Percentiles rank a stretch among this genome's conserved stretches.
phyloP scores from a whole-genome alignment of 1,140 invertebrate species.

The Drosophila pallidifrons region DNA sequence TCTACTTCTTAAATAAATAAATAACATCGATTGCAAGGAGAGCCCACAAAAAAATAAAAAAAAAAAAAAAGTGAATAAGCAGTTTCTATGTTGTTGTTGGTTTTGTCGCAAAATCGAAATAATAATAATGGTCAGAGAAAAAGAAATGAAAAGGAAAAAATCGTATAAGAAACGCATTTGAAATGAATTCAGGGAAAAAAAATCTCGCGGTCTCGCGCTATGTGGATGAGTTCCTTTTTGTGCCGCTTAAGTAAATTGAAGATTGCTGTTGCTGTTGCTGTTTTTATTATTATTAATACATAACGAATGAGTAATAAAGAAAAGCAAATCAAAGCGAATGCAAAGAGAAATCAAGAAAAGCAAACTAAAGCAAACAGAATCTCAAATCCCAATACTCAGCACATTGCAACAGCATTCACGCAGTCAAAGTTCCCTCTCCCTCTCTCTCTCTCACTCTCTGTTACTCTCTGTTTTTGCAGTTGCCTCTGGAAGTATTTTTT shows the following conservation, averaged over 20 bases:
- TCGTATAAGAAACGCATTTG: slow-evolving; percentile 50
- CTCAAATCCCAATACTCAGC: slow-evolving; percentile 27
- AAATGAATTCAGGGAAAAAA: slow-evolving; percentile 56
- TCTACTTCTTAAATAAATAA: slow-evolving; percentile 35
- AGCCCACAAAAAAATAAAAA: not conserved
- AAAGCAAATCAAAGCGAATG: slow-evolving; percentile 32
- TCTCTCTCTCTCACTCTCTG: not conserved
- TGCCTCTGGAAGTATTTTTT: not conserved
- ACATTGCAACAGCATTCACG: slow-evolving; percentile 27
- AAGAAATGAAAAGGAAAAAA: slow-evolving; percentile 43
- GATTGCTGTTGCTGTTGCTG: slow-evolving; percentile 32
- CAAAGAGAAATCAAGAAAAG: slow-evolving; percentile 11
- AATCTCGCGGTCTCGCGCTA: not conserved
- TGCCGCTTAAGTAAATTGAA: slow-evolving; percentile 35
- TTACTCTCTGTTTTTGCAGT: not conserved
- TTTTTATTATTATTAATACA: slow-evolving; percentile 61
- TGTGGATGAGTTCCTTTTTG: slow-evolving; percentile 12
- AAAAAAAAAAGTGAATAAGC: slow-evolving; percentile 57
- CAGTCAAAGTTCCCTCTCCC: slow-evolving; percentile 14
- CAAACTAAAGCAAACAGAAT: slow-evolving; percentile 1
- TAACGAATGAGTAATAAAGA: slow-evolving; percentile 41
- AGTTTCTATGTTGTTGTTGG: slow-evolving; percentile 41
- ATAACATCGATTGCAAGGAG: not conserved
- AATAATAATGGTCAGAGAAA: slow-evolving; percentile 24
- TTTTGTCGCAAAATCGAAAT: slow-evolving; percentile 22